Conservation (phyloP, 2,113 vertebrate species). For the Pelmatolapia mariae region DNA sequence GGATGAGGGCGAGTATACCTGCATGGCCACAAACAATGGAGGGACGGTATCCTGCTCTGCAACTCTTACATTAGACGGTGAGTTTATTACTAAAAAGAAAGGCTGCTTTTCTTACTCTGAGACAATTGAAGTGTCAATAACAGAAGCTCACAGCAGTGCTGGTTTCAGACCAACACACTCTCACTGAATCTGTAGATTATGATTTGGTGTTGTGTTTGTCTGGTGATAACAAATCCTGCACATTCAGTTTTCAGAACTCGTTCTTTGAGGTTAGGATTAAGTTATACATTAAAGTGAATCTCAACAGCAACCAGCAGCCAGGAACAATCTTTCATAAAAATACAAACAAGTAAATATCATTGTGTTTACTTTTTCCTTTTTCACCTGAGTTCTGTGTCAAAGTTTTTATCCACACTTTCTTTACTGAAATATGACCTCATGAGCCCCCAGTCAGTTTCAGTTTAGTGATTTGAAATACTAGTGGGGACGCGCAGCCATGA, state of each 20-base stretch:
- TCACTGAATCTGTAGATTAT: neutral
- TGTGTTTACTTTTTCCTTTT: neutral
- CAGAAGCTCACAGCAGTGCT: neutral
- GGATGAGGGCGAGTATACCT: conserved; percentile 88
- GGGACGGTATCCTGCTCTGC: conserved; percentile 91
- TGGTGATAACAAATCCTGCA: neutral
- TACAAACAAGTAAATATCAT: neutral
- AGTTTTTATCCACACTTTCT: neutral
- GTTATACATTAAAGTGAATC: neutral
- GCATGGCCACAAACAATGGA: conserved; percentile 83
- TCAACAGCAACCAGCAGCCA: neutral
- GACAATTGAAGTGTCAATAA: neutral
- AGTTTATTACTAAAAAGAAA: neutral
- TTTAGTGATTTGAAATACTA: neutral
- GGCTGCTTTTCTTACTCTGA: neutral
- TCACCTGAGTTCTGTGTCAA: neutral
- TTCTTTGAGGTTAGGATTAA: neutral
- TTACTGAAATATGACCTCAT: neutral
- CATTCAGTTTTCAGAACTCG: neutral
- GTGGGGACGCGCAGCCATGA: neutral
- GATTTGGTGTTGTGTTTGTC: neutral
- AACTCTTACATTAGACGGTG: conserved; percentile 84
- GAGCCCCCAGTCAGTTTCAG: neutral
- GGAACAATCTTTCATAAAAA: neutral
- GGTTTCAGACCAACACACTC: neutral